Percentiles rank a stretch among this genome's conserved stretches.
These are phyloP conservation scores for Exaiptasia diaphana DNA, from an alignment of 64 coral and sea anemone species.

Conservation along the genomic window DNA sequence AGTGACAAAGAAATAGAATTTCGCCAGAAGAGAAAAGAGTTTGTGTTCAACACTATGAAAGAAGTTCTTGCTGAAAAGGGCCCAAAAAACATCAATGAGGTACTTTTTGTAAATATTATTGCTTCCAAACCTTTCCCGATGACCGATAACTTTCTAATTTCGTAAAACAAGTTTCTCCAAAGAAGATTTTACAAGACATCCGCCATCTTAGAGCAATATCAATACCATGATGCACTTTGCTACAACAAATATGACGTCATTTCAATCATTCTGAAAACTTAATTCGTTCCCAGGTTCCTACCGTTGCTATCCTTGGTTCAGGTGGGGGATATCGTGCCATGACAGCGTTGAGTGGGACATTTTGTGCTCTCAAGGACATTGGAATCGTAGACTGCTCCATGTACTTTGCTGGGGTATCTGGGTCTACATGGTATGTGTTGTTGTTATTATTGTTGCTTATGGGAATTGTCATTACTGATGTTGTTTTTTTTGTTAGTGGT, in stretches of 20 bases:
- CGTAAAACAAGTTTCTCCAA: no score
- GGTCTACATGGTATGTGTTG: conserved; percentile 41
- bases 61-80: neutral
- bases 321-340: conserved; percentile 68
- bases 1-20: conserved; percentile 22
- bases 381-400: conserved; percentile 36
- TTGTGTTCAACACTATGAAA: conserved; percentile 28
- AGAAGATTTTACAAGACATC: no score
- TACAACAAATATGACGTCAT: no score
- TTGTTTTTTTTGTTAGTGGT: no score
- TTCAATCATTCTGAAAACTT: no score
- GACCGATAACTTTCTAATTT: no score
- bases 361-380: conserved; percentile 27
- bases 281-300: conserved; percentile 64
- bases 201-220: no score
- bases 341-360: conserved; percentile 38
- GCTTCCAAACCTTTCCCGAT: neutral
- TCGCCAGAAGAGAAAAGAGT: neutral
- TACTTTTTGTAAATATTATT: conserved; percentile 25
- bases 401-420: conserved; percentile 44
- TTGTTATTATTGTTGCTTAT: neutral
- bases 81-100: conserved; percentile 32
- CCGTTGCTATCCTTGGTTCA: conserved; percentile 38
- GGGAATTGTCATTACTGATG: neutral
- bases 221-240: no score